Percentiles rank a stretch among this genome's conserved stretches.
These are phyloP conservation scores for Colius striatus DNA, from an alignment of 2,113 vertebrate species.

Conservation along the genomic window DNA sequence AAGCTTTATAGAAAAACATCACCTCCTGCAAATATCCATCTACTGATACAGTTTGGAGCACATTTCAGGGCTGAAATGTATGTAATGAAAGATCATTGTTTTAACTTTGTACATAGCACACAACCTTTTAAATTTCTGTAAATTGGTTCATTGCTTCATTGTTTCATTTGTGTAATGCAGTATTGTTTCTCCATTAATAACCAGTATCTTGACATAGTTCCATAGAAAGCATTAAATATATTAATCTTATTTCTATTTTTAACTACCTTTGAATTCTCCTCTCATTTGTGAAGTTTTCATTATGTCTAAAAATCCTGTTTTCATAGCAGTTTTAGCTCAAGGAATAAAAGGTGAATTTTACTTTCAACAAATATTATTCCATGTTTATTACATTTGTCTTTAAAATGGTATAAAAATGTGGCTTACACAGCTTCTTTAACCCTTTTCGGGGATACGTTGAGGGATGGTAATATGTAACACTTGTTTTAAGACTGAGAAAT, in stretches of 20 bases:
- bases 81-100: not conserved
- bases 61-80: not conserved
- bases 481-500: not conserved
- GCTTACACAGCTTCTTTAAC: not conserved
- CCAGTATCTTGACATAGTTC: not conserved
- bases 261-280: not conserved
- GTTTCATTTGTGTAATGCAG: not conserved
- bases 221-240: not conserved
- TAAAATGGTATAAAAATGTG: constrained; percentile 41
- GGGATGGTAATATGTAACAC: not conserved
- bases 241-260: not conserved
- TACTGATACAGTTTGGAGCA: not conserved
- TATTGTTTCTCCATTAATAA: not conserved
- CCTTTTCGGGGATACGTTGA: not conserved
- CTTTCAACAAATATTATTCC: constrained; percentile 15
- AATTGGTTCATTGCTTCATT: not conserved
- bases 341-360: constrained; percentile 51
- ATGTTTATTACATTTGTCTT: constrained; percentile 62
- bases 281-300: not conserved
- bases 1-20: not conserved
- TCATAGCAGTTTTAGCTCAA: not conserved
- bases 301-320: constrained; percentile 21
- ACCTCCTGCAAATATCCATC: not conserved
- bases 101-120: not conserved
- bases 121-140: not conserved